These are phyloP conservation scores for Carposina sasakii DNA, from an alignment of 1,140 invertebrate genomes.

Conservation along the genomic window DNA sequence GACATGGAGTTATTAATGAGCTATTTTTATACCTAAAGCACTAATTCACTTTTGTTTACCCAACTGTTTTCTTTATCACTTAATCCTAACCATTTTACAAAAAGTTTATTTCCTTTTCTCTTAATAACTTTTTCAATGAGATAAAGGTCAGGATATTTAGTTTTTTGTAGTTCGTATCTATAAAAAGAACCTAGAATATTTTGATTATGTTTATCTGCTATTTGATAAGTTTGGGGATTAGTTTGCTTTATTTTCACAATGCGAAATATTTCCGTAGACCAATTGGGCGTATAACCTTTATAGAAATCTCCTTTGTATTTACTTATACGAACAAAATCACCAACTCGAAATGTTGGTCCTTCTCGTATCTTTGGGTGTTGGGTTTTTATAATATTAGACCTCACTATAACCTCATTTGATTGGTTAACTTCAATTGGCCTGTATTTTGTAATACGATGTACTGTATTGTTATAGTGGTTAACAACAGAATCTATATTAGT, in stretches of 20 bases:
- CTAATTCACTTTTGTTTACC: slow-evolving; percentile 18
- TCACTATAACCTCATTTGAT: slow-evolving; percentile 25
- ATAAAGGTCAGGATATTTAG: slow-evolving; percentile 36
- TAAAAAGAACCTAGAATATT: slow-evolving; percentile 48
- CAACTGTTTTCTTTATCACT: slow-evolving; percentile 33
- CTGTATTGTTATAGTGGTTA: slow-evolving; percentile 54
- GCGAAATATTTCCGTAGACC: slow-evolving; percentile 52
- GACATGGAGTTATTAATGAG: too few species aligned
- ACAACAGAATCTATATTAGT: slow-evolving; percentile 46
- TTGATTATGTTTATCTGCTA: slow-evolving; percentile 36
- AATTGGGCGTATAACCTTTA: slow-evolving; percentile 55
- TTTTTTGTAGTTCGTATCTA: slow-evolving; percentile 36
- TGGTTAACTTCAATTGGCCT: slow-evolving; percentile 42
- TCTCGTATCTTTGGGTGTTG: slow-evolving; percentile 18
- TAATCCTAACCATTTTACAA: slow-evolving; percentile 50
- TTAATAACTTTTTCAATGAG: slow-evolving; percentile 43
- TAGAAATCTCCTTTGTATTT: slow-evolving; percentile 48
- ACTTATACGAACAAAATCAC: slow-evolving; percentile 47
- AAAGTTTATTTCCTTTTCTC: slow-evolving; percentile 33
- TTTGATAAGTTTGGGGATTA: slow-evolving; percentile 38
- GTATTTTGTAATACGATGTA: slow-evolving; percentile 57
- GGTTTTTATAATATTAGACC: slow-evolving; percentile 2
- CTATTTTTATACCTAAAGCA: neutral
- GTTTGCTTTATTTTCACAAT: slow-evolving; percentile 35
- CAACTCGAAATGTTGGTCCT: slow-evolving; percentile 26